Evolutionary conservation across 1,140 invertebrate species (phyloP).

Genomic region (Luehdorfia chinensis): DNA sequence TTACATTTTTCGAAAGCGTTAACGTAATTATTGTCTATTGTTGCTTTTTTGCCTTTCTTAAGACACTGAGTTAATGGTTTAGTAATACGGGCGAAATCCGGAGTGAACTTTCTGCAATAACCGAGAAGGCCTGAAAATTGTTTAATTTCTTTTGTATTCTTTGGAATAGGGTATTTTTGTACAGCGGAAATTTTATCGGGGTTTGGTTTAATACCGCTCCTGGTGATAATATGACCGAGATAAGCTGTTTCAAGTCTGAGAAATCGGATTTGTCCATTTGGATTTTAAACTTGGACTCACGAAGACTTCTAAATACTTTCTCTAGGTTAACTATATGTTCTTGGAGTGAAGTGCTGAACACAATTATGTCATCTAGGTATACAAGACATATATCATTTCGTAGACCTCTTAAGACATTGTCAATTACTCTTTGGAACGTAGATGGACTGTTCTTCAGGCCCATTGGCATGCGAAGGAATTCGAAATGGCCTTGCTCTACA

Average conservation of each 20-base stretch:
- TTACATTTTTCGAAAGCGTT: too few relatives aligned
- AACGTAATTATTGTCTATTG: too few relatives aligned
- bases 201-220: background rate
- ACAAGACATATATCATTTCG: background rate
- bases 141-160: slow-evolving; percentile 38
- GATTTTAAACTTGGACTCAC: background rate
- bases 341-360: background rate
- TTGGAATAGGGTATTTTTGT: slow-evolving; percentile 34
- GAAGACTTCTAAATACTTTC: background rate
- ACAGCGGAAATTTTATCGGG: slow-evolving; percentile 22
- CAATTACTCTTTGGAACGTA: background rate
- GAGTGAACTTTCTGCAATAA: slow-evolving; percentile 21
- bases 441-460: background rate
- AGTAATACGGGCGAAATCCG: slow-evolving; percentile 18
- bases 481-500: background rate
- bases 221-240: too few relatives aligned
- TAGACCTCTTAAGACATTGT: background rate
- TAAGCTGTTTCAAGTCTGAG: background rate
- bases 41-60: too few relatives aligned
- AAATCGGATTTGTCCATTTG: background rate
- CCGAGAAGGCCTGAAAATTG: slow-evolving; percentile 19
- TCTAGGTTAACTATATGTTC: slow-evolving; percentile 1
- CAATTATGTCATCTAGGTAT: background rate
- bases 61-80: background rate
- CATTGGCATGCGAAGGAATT: too few relatives aligned